Base-by-base conservation (phyloP, 2,888 invertebrate genomes). In the Atethmia centrago region DNA sequence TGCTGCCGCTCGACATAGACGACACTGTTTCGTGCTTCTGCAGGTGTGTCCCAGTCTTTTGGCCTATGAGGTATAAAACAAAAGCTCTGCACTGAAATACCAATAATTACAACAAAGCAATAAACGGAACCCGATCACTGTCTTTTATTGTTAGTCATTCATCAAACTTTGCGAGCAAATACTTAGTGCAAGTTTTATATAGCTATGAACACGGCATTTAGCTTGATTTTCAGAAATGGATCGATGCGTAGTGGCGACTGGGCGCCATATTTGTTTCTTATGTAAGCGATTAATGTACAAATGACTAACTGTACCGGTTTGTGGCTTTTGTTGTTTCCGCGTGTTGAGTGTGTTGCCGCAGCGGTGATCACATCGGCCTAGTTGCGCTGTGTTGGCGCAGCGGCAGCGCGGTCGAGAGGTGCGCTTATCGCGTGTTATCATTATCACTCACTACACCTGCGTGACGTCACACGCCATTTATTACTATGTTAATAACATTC, bases 11-110 rank as follows among this genome's bases (percentile, higher is more conserved):
- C 86, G 97, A 97, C 85, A 92, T 97, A 87, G 98, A 98, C 92
- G 97, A 97, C 86, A 98, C 98, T 78, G 98, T 98, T 93, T 97
- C 97, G 89, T 98, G 98, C 93, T 98, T 98, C 95, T 98, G 98
- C 97, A 98, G 98, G 98, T 98, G 96, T 95, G 91, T 87, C 66
- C 71, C 65, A 69, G 62, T 70, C 62, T 70, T 78, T 69, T 78
- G 81, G 82, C 83, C 53, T 47, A 58, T 71, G 72, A 80, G 70
- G 83, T 83, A 83, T 70, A 68, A 61, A 72, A 53, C 31, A 79
- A 53, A 65, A 47, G 55, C 31, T 66, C 31, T 47, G 14, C 68
- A 73, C 65, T 66, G 31, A 55, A 77, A 61, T 59, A 73, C 51
- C n/a, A 72, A 25, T 7, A 45, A 31, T 47, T 40, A 49, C 47